phyloP scores from a whole-genome alignment of 2,797 vertebrate species.

The Sylvia borin region DNA sequence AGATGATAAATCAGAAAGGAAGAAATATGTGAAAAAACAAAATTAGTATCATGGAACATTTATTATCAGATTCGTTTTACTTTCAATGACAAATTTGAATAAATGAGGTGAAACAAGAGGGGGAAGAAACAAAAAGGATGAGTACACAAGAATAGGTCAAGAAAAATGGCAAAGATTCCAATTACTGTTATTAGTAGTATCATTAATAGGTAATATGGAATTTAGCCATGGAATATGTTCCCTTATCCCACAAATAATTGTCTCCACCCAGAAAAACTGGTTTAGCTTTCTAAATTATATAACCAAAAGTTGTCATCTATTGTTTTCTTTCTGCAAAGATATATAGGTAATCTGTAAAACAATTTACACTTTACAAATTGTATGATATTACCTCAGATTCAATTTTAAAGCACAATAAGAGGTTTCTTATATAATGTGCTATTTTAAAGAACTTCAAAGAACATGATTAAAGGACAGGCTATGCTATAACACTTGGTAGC shows the following conservation, averaged over 20 bases:
- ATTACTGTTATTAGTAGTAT: not conserved
- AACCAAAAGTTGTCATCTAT: not conserved
- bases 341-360: not conserved
- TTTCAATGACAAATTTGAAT: not conserved
- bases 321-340: not conserved
- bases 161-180: not conserved
- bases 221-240: not conserved
- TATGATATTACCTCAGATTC: not conserved
- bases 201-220: not conserved
- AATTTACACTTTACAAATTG: conserved; percentile 21
- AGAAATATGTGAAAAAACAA: not conserved
- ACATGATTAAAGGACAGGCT: conserved; percentile 17
- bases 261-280: not conserved
- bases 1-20: not conserved
- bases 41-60: not conserved
- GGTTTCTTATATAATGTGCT: conserved; percentile 3
- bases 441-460: conserved; percentile 47
- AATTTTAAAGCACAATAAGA: conserved; percentile 43
- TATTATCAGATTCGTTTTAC: not conserved
- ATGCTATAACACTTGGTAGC: not conserved
- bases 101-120: not conserved
- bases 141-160: not conserved
- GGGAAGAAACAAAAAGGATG: not conserved
- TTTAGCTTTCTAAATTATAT: not conserved
- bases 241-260: not conserved